phyloP scores from a whole-genome alignment of 1,140 invertebrate species.

The Cherax destructor region DNA sequence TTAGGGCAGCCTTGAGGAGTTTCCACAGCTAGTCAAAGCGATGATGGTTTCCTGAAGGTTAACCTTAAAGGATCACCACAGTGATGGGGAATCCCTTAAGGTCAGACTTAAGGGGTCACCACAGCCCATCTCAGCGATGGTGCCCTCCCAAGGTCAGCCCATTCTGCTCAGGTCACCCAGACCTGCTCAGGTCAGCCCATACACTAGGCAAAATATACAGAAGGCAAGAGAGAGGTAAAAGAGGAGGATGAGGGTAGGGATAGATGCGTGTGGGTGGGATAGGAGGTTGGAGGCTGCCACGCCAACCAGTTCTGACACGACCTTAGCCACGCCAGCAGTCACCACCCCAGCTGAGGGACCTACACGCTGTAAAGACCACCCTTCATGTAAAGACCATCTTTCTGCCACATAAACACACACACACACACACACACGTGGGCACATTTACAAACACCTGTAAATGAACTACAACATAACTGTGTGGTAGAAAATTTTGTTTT shows the following conservation, averaged over 20 bases:
- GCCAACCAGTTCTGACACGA: conserved; percentile 34
- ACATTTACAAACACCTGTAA: neutral
- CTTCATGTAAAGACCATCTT: too few species aligned
- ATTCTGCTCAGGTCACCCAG: neutral
- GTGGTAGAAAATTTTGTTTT: too few species aligned
- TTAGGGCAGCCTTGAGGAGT: too few species aligned
- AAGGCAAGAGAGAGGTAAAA: conserved; percentile 47
- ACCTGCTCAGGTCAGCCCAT: neutral
- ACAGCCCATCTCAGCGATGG: too few species aligned
- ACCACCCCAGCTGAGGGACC: neutral
- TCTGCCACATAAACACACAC: neutral
- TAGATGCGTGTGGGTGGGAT: conserved; percentile 14
- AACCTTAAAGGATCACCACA: too few species aligned
- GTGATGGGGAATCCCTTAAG: too few species aligned
- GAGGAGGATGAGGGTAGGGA: conserved; percentile 36
- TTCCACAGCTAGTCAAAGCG: too few species aligned
- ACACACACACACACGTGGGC: neutral
- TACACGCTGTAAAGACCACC: conserved; percentile 46
- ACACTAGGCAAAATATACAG: conserved; percentile 23
- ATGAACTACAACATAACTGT: too few species aligned
- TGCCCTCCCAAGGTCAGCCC: neutral
- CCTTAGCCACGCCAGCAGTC: conserved; percentile 19
- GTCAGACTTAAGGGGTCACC: too few species aligned
- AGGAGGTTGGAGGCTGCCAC: conserved; percentile 13
- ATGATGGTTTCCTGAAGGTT: too few species aligned